phyloP scores from a whole-genome alignment of 1,140 invertebrate species.

The Carcinoscorpius rotundicauda region DNA sequence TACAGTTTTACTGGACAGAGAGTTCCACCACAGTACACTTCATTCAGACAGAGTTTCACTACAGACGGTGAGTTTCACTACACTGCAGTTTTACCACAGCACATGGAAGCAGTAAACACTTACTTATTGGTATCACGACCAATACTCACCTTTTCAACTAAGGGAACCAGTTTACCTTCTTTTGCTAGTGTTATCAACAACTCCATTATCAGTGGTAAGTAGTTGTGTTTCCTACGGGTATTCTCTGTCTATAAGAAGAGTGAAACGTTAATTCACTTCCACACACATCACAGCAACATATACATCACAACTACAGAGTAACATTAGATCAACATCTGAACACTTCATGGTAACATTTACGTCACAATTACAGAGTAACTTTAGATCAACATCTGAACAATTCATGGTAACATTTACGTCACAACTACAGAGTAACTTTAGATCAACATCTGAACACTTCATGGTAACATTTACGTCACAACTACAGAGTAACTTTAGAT shows the following conservation, averaged over 20 bases:
- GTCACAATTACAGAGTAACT: neutral
- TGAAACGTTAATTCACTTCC: slow-evolving; percentile 3
- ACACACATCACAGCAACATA: neutral
- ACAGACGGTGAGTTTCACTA: too few relatives aligned
- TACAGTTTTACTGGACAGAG: too few relatives aligned
- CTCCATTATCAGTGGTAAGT: slow-evolving; percentile 93
- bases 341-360: neutral
- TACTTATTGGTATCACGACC: too few relatives aligned
- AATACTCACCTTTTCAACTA: slow-evolving; percentile 59
- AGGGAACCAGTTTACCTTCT: slow-evolving; percentile 72
- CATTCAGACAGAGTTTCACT: too few relatives aligned
- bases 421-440: too few relatives aligned
- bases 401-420: too few relatives aligned
- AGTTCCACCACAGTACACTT: too few relatives aligned
- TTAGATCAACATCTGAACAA: too few relatives aligned
- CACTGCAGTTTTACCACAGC: too few relatives aligned
- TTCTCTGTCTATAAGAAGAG: slow-evolving; percentile 55
- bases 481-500: too few relatives aligned
- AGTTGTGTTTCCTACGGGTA: slow-evolving; percentile 89
- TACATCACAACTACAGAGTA: neutral
- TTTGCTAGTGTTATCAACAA: slow-evolving; percentile 86
- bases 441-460: too few relatives aligned
- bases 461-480: neutral
- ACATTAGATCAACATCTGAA: neutral
- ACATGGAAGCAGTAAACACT: too few relatives aligned